These are phyloP conservation scores for Thera obeliscata DNA, from an alignment of 2,888 invertebrate genomes.

Conservation along the genomic window DNA sequence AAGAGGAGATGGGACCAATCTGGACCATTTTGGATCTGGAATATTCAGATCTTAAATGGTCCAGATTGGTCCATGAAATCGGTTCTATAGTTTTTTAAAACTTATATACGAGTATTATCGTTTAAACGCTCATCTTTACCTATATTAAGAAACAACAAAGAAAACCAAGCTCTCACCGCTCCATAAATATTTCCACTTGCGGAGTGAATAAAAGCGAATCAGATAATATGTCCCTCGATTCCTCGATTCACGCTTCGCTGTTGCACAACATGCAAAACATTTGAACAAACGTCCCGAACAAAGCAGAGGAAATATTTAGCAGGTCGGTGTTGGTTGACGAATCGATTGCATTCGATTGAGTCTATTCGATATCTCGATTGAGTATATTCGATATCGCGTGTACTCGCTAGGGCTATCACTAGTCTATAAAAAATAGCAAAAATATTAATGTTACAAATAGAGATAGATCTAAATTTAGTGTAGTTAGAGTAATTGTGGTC, in stretches of 20 bases:
- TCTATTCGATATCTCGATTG: constrained; percentile 62
- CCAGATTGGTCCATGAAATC: no score
- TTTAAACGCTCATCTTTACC: no score
- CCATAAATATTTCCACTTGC: not conserved
- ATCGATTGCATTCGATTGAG: constrained; percentile 55
- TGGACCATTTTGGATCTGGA: no score
- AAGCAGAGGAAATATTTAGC: constrained; percentile 51
- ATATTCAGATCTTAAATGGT: no score
- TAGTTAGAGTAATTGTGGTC: no score
- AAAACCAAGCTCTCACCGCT: not conserved
- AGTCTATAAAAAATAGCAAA: no score
- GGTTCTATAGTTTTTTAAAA: no score
- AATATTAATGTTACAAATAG: no score
- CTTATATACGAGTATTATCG: no score
- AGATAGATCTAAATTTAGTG: no score
- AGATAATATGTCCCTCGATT: constrained; percentile 8
- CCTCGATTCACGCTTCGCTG: constrained; percentile 18
- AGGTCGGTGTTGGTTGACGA: constrained; percentile 43
- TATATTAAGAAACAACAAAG: no score
- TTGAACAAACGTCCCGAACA: constrained; percentile 34
- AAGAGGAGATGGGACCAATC: no score
- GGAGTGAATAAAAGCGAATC: constrained; percentile 12
- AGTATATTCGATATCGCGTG: constrained; percentile 61
- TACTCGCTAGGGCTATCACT: constrained; percentile 35
- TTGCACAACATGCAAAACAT: constrained; percentile 11